phyloP scores from a whole-genome alignment of 2,888 invertebrate genomes.

The Argynnis bischoffii region DNA sequence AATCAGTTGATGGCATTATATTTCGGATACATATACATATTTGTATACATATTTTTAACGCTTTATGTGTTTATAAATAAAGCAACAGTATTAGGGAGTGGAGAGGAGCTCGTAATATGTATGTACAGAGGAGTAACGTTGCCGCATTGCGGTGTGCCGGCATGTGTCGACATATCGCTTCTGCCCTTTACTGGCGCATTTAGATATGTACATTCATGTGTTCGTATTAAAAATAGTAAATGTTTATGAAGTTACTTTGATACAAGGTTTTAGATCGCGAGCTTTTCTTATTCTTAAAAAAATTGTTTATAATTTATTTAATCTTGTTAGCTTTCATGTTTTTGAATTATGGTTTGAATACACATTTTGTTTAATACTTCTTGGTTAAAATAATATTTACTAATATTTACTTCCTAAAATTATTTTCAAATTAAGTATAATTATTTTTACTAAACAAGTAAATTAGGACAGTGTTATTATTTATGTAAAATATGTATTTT shows the following conservation, averaged over 20 bases:
- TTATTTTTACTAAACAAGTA: background rate
- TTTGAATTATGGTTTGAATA: too few species aligned
- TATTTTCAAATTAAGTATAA: too few species aligned
- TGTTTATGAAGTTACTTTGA: background rate
- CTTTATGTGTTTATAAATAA: conserved; percentile 58
- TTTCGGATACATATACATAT: conserved; percentile 43
- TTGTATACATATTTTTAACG: conserved; percentile 46
- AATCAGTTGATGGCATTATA: conserved; percentile 35
- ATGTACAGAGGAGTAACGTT: conserved; percentile 73
- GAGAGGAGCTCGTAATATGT: conserved; percentile 65
- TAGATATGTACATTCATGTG: conserved; percentile 53
- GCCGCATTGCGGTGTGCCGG: conserved; percentile 78
- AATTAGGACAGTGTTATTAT: conserved; percentile 4
- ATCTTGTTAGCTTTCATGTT: too few species aligned
- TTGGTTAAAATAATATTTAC: too few species aligned
- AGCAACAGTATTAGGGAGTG: conserved; percentile 61
- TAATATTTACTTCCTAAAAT: too few species aligned
- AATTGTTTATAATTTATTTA: too few species aligned
- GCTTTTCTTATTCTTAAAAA: too few species aligned
- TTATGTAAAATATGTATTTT: conserved; percentile 24
- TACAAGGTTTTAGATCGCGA: background rate
- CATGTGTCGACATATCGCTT: conserved; percentile 76
- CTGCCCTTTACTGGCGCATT: conserved; percentile 68
- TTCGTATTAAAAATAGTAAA: conserved; percentile 35
- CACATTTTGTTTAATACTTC: too few species aligned